Conservation (phyloP, 1,140 invertebrate species). For the Gryon sp. region DNA sequence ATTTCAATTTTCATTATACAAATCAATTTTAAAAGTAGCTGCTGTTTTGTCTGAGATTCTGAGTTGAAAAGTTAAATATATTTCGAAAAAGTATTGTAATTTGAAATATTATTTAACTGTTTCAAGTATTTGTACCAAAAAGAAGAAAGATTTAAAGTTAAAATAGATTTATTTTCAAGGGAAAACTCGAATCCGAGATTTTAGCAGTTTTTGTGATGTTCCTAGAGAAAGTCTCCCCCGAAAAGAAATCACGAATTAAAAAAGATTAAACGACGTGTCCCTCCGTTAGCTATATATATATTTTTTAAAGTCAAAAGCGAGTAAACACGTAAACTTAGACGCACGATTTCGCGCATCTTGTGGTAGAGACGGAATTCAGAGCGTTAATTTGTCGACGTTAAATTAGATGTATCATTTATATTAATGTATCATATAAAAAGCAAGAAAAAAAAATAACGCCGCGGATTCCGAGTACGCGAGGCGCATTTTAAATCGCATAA, state of each 20-base stretch:
- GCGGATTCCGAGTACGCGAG: constrained; percentile 3
- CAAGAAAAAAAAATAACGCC: background rate
- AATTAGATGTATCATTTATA: constrained; percentile 3
- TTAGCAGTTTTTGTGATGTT: constrained; percentile 34
- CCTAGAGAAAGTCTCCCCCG: constrained; percentile 46
- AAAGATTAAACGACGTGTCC: constrained; percentile 32
- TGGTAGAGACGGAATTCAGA: constrained; percentile 8
- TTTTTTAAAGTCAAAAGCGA: constrained; percentile 49
- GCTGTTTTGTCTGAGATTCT: no score
- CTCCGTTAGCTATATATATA: constrained; percentile 57
- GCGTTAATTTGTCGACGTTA: constrained; percentile 1
- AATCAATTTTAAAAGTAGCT: no score
- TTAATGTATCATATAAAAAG: no score
- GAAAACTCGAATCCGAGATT: no score
- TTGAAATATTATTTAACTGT: no score
- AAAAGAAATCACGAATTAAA: constrained; percentile 3
- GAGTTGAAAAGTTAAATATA: no score
- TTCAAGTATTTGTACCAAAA: no score
- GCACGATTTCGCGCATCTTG: constrained; percentile 47
- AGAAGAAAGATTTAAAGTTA: no score
- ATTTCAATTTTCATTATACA: no score
- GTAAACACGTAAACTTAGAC: constrained; percentile 40
- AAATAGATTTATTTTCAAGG: no score
- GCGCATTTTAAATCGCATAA: constrained; percentile 20
- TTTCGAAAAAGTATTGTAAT: no score